Conservation (phyloP, 2,113 vertebrate species). For the Clarias magur region DNA sequence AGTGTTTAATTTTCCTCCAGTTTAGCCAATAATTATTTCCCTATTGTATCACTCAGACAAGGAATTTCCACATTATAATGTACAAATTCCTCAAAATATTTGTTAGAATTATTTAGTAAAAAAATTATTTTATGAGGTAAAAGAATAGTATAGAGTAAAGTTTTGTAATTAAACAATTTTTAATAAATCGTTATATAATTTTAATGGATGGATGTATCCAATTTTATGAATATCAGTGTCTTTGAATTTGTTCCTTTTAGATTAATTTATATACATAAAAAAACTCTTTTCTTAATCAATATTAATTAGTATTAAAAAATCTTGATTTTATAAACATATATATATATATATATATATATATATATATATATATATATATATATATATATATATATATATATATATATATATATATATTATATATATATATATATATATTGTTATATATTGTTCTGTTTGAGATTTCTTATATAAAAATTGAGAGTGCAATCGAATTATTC, state of each 20-base stretch:
- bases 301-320: background rate
- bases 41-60: slow-evolving; percentile 5
- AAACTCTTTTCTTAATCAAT: background rate
- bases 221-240: background rate
- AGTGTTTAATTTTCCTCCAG: slow-evolving; percentile 35
- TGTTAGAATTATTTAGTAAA: background rate
- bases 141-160: background rate
- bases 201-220: background rate
- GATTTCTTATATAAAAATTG: background rate
- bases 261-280: background rate
- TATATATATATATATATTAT: too few relatives aligned
- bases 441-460: background rate
- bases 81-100: slow-evolving; percentile 9
- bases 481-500: background rate
- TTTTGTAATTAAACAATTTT: background rate
- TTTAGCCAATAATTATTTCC: slow-evolving; percentile 40
- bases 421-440: too few relatives aligned
- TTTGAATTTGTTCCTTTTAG: background rate
- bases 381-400: too few relatives aligned
- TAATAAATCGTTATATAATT: background rate
- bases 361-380: too few relatives aligned
- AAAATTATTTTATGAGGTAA: background rate
- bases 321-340: too few relatives aligned
- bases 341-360: too few relatives aligned
- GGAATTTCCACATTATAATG: background rate